A percentile compares a stretch with the other conserved stretches of the same genome.
These are phyloP conservation scores for Catharus fuscescens DNA, from an alignment of 2,113 vertebrate species.

Conservation along the genomic window DNA sequence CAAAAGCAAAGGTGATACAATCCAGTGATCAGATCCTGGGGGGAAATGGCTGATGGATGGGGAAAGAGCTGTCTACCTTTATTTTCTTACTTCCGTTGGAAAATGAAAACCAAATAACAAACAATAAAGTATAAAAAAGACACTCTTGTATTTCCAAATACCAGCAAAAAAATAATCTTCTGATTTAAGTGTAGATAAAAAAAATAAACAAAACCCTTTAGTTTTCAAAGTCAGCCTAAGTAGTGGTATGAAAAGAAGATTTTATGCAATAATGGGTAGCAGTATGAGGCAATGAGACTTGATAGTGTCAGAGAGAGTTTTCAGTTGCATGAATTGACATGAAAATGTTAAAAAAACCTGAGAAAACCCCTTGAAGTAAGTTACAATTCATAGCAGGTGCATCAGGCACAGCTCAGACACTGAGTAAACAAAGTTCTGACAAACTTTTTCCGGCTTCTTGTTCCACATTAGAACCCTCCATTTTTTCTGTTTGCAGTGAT, in stretches of 20 bases:
- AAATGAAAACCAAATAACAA: background rate
- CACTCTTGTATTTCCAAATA: background rate
- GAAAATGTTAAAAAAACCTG: background rate
- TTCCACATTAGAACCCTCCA: background rate
- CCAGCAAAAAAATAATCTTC: background rate
- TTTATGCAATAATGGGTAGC: background rate
- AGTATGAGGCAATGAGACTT: background rate
- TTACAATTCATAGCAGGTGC: background rate
- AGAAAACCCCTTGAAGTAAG: background rate
- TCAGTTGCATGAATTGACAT: background rate
- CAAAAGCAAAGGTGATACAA: background rate
- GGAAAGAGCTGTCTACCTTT: background rate
- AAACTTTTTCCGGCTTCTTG: background rate
- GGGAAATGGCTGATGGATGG: background rate
- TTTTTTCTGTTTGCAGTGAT: background rate
- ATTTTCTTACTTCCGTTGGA: background rate
- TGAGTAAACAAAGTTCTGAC: background rate
- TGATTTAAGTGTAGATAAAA: background rate
- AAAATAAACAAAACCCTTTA: background rate
- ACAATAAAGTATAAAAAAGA: background rate
- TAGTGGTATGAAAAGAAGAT: background rate
- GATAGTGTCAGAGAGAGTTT: background rate
- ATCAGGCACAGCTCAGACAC: background rate
- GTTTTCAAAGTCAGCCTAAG: background rate
- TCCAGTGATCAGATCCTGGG: background rate